A percentile compares a stretch with the other conserved stretches of the same genome.
Evolutionary conservation across 1,140 invertebrate genomes (phyloP).

Genomic region (Philotrypesis tridentata): DNA sequence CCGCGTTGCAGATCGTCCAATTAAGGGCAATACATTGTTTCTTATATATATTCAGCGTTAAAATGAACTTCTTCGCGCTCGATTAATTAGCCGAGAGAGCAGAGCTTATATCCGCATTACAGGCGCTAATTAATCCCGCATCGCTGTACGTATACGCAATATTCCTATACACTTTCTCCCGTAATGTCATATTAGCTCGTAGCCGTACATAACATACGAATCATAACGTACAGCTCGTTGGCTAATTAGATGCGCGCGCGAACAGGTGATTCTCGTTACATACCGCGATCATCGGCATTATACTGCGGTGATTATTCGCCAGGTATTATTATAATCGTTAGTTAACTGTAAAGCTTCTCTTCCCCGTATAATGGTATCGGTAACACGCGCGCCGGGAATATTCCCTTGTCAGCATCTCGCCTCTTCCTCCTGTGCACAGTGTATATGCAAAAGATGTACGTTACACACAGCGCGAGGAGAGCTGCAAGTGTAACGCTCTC

Average conservation of each 20-base stretch:
- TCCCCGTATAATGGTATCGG: not conserved
- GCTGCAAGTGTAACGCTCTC: constrained; percentile 6
- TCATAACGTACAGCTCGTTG: not conserved
- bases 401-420: not conserved
- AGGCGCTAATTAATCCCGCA: too few species aligned
- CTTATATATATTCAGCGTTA: not conserved
- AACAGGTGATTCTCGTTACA: not conserved
- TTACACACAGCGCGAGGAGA: not conserved
- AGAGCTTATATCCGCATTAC: too few species aligned
- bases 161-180: not conserved
- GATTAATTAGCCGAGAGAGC: too few species aligned
- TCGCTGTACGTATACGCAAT: not conserved
- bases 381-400: not conserved
- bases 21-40: not conserved
- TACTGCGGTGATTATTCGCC: too few species aligned
- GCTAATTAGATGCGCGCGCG: not conserved
- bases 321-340: constrained; percentile 2
- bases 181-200: not conserved
- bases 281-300: not conserved
- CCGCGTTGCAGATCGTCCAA: not conserved
- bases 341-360: not conserved
- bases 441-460: not conserved
- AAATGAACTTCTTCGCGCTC: not conserved
- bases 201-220: too few species aligned
- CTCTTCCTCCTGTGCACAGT: not conserved